Percentiles rank a stretch among this genome's conserved stretches.
Conservation (phyloP, 2,888 invertebrate genomes). For the Merodon equestris region DNA sequence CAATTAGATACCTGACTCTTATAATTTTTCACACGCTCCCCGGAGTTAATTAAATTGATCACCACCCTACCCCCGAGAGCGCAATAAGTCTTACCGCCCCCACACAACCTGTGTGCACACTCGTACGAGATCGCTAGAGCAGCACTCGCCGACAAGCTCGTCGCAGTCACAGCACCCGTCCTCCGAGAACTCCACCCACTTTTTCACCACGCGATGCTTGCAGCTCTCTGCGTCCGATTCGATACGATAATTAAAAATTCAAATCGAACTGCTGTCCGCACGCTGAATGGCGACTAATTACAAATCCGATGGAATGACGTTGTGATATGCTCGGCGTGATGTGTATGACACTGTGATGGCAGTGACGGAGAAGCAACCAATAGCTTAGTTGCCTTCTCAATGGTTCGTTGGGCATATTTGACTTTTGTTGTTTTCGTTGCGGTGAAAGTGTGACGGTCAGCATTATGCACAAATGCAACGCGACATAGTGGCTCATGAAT, state of each 20-base stretch:
- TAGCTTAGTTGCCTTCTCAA: conserved; percentile 38
- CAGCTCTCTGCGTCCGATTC: conserved; percentile 28
- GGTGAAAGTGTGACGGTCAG: conserved; percentile 30
- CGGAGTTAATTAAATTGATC: conserved; percentile 61
- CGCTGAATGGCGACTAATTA: conserved; percentile 54
- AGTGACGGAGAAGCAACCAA: no score
- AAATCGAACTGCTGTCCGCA: conserved; percentile 43
- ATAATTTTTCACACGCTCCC: conserved; percentile 67
- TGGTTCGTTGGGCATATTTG: conserved; percentile 36
- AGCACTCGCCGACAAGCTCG: conserved; percentile 7
- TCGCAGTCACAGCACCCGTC: not conserved
- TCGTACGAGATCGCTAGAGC: no score
- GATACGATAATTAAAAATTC: conserved; percentile 52
- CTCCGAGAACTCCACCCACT: conserved; percentile 50
- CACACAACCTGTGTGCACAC: conserved; percentile 26
- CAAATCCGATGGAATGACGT: conserved; percentile 25
- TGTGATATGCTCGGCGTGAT: not conserved
- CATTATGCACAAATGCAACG: conserved; percentile 40
- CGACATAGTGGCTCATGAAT: conserved; percentile 40
- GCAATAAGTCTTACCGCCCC: conserved; percentile 57
- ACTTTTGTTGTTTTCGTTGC: conserved; percentile 15
- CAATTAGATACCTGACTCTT: conserved; percentile 61
- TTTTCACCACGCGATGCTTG: conserved; percentile 22
- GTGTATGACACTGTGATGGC: conserved; percentile 4
- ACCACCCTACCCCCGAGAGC: conserved; percentile 23